Evolutionary conservation across 2,888 invertebrate species (phyloP).

Genomic region (Subacronicta megacephala): DNA sequence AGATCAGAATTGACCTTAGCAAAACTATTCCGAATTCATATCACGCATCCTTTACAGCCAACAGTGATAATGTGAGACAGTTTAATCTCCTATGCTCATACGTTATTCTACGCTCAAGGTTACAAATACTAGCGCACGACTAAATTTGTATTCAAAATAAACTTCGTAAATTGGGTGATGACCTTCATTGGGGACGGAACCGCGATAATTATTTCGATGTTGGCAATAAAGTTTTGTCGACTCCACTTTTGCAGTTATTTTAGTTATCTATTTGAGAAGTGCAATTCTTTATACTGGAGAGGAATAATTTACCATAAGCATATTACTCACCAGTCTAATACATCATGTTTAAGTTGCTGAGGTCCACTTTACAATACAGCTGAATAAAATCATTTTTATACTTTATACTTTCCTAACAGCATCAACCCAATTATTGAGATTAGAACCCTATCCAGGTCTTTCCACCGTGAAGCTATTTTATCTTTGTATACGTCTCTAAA

Average conservation of each 20-base stretch:
- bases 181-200: conserved; percentile 31
- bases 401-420: too few species aligned
- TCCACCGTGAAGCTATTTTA: background rate
- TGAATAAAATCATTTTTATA: too few species aligned
- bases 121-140: conserved; percentile 62
- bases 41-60: conserved; percentile 55
- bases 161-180: conserved; percentile 40
- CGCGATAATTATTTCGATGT: conserved; percentile 12
- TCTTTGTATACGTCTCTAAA: background rate
- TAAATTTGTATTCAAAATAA: conserved; percentile 62
- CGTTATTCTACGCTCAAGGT: conserved; percentile 61
- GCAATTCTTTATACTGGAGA: too few species aligned
- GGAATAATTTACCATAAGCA: too few species aligned
- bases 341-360: too few species aligned
- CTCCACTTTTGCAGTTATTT: background rate
- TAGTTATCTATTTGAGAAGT: background rate
- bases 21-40: conserved; percentile 54
- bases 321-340: too few species aligned
- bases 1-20: conserved; percentile 48
- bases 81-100: conserved; percentile 60
- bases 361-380: too few species aligned
- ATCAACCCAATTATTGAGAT: background rate
- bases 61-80: conserved; percentile 61
- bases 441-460: background rate
- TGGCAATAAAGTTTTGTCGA: background rate